Percentiles rank a stretch among this genome's conserved stretches.
Conservation (phyloP, 2,113 vertebrate species). For the Procavia capensis region DNA sequence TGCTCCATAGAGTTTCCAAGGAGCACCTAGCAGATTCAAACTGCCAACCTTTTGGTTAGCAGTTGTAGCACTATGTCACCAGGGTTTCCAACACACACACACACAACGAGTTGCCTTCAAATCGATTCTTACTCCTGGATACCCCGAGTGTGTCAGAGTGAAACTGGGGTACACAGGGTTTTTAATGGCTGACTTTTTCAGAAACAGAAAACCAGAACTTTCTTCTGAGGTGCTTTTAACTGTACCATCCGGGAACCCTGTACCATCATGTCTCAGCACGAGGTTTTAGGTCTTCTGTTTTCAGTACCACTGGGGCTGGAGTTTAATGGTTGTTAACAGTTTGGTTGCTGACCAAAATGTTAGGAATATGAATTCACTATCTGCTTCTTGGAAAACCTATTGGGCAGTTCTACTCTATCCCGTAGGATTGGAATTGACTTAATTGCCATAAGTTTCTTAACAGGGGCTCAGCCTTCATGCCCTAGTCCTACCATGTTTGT, state of each 20-base stretch:
- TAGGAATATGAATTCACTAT: no score
- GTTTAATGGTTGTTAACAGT: no score
- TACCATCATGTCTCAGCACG: not conserved
- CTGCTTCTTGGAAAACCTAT: no score
- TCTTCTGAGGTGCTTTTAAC: not conserved
- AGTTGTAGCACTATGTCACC: no score
- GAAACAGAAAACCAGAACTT: not conserved
- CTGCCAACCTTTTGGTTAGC: no score
- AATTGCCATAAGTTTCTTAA: no score
- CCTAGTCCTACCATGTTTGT: not conserved
- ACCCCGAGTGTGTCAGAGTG: not conserved
- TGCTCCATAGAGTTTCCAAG: no score
- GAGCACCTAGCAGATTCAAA: no score
- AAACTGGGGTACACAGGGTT: not conserved
- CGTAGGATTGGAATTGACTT: no score
- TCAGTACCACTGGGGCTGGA: not conserved
- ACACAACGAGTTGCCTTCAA: not conserved
- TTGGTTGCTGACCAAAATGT: no score
- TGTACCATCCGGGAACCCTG: not conserved
- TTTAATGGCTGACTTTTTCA: not conserved
- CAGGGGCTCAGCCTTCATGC: not conserved
- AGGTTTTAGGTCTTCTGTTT: not conserved
- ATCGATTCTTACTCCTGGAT: not conserved
- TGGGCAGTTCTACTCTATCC: no score
- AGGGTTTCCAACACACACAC: no score